These are phyloP conservation scores for Zophobas atratus DNA, from an alignment of 1,140 invertebrate genomes.

Conservation along the genomic window DNA sequence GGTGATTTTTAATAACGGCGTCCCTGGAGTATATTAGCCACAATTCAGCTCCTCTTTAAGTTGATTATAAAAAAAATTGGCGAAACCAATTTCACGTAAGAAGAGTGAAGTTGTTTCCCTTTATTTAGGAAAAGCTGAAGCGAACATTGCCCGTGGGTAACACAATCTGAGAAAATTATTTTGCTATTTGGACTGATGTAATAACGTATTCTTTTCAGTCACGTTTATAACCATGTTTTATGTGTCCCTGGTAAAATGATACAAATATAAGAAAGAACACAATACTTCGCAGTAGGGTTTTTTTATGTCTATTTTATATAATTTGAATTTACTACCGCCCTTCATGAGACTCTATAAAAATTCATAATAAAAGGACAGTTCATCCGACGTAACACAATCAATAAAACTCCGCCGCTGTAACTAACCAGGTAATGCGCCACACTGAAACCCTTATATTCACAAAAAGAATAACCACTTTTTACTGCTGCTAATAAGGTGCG, in stretches of 20 bases:
- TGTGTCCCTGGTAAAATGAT: constrained; percentile 43
- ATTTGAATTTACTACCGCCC: constrained; percentile 42
- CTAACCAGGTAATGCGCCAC: constrained; percentile 8
- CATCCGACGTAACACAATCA: constrained; percentile 10
- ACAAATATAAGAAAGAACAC: constrained; percentile 43
- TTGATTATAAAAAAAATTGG: constrained; percentile 36
- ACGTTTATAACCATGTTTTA: constrained; percentile 48
- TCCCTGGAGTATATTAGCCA: constrained; percentile 16
- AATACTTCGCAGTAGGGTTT: constrained; percentile 29
- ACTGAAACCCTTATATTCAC: too few species aligned
- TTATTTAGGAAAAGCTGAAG: constrained; percentile 33
- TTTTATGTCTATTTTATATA: constrained; percentile 45
- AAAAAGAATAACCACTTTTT: background rate
- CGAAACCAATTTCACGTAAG: constrained; percentile 28
- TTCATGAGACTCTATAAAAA: constrained; percentile 32
- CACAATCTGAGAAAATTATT: constrained; percentile 50
- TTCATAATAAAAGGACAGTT: constrained; percentile 31
- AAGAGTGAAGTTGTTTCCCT: constrained; percentile 34
- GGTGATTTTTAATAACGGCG: constrained; percentile 5
- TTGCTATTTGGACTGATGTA: constrained; percentile 45
- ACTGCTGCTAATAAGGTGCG: background rate
- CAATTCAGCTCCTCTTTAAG: constrained; percentile 11
- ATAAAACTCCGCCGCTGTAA: constrained; percentile 4
- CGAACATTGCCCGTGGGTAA: constrained; percentile 29
- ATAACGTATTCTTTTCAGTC: constrained; percentile 47